Conservation (phyloP, 2,797 vertebrate genomes). For the Syndactyla subalaris region DNA sequence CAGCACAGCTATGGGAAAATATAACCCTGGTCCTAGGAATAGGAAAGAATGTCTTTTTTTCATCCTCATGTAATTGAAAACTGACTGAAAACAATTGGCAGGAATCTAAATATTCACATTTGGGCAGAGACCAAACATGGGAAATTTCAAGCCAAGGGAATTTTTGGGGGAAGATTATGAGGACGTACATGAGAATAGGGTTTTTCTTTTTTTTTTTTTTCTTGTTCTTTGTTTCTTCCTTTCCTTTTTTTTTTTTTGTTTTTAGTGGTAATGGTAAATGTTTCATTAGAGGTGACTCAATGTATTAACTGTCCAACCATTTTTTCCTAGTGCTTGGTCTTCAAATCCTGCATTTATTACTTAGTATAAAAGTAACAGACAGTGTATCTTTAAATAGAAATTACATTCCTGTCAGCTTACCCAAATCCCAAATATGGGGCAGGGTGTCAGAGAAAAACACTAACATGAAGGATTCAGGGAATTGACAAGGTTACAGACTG, state of each 20-base stretch:
- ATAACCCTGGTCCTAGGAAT: not conserved
- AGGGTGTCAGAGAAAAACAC: constrained; percentile 35
- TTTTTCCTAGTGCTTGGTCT: constrained; percentile 8
- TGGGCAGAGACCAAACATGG: constrained; percentile 37
- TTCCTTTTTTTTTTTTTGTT: not conserved
- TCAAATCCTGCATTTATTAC: constrained; percentile 24
- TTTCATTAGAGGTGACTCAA: constrained; percentile 34
- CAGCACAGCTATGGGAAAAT: constrained; percentile 29
- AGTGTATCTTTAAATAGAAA: constrained; percentile 58
- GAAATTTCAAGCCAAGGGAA: constrained; percentile 1
- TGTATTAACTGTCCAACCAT: not conserved
- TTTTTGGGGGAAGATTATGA: not conserved
- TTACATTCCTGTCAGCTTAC: constrained; percentile 56
- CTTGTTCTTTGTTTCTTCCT: not conserved
- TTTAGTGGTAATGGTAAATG: not conserved
- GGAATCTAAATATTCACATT: constrained; percentile 38
- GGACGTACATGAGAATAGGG: not conserved
- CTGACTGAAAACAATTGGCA: constrained; percentile 50
- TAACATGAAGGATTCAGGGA: constrained; percentile 35
- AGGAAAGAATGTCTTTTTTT: constrained; percentile 59
- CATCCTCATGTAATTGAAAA: constrained; percentile 53
- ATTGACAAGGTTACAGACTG: not conserved
- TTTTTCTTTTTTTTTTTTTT: not conserved
- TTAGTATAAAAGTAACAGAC: constrained; percentile 47
- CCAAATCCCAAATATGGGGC: constrained; percentile 54